Evolutionary conservation across 2,113 vertebrate species (phyloP).

Genomic region (Oryzias curvinotus): DNA sequence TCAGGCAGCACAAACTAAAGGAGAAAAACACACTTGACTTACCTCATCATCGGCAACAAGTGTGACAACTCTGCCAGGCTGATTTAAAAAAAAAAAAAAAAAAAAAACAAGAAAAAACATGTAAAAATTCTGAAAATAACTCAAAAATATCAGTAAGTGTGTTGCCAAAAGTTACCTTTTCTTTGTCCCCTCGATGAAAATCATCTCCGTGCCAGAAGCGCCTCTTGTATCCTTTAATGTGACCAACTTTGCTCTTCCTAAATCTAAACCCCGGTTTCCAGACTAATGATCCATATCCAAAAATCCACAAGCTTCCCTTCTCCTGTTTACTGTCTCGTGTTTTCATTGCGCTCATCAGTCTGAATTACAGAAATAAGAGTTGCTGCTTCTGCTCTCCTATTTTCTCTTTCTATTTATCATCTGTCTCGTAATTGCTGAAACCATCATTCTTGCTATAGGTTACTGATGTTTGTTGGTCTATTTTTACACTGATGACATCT

Average conservation of each 20-base stretch:
- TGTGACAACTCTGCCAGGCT: constrained; percentile 92
- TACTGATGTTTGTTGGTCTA: background rate
- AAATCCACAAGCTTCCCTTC: constrained; percentile 84
- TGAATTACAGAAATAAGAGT: background rate
- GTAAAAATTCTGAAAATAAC: background rate
- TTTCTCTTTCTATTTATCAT: background rate
- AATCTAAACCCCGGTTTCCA: constrained; percentile 91
- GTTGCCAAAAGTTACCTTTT: constrained; percentile 75
- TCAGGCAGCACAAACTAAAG: background rate
- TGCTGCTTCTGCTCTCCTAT: background rate
- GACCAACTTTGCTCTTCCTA: constrained; percentile 85
- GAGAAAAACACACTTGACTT: constrained; percentile 54
- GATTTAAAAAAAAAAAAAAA: constrained; percentile 21
- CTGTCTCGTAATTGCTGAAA: background rate
- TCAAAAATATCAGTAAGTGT: background rate
- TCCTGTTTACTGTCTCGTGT: constrained; percentile 52
- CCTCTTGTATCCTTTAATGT: constrained; percentile 88
- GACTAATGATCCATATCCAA: constrained; percentile 93
- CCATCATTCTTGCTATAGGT: too few relatives aligned
- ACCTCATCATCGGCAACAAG: constrained; percentile 86
- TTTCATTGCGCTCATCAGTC: constrained; percentile 53
- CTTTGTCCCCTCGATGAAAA: constrained; percentile 87
- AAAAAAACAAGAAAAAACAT: background rate
- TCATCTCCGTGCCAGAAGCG: constrained; percentile 97
- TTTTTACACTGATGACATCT: background rate